These are phyloP conservation scores for Lutjanus campechanus DNA, from an alignment of 2,797 vertebrate species.

Conservation along the genomic window DNA sequence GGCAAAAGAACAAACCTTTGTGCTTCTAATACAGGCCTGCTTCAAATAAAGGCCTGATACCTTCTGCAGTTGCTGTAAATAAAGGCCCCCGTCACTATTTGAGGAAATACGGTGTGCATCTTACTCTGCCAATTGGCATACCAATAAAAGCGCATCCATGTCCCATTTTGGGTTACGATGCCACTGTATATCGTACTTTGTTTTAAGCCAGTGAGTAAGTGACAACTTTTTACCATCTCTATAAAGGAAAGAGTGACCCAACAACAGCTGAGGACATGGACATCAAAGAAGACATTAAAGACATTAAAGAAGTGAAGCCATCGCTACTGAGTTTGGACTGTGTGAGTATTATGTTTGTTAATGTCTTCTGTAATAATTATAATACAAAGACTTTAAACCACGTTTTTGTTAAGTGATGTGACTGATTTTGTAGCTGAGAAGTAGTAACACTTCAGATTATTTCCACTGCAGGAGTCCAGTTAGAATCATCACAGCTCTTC, in stretches of 20 bases:
- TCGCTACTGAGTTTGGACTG: not conserved
- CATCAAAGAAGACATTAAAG: not conserved
- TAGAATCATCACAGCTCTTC: too few species aligned
- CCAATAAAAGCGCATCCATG: too few species aligned
- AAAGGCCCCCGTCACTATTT: too few species aligned
- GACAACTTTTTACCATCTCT: not conserved
- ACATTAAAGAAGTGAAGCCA: constrained; percentile 20
- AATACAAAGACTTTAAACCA: not conserved
- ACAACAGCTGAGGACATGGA: not conserved
- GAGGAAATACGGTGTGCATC: too few species aligned
- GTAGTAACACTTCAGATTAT: not conserved
- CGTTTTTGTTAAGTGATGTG: not conserved
- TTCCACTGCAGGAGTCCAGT: not conserved
- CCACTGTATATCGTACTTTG: too few species aligned
- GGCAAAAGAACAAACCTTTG: too few species aligned
- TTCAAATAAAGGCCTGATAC: too few species aligned
- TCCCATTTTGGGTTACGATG: too few species aligned
- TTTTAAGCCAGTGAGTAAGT: not conserved
- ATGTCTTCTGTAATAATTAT: not conserved
- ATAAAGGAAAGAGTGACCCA: constrained; percentile 1
- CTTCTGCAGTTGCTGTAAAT: too few species aligned
- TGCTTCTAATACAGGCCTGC: too few species aligned
- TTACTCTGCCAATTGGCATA: too few species aligned
- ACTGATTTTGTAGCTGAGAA: not conserved
- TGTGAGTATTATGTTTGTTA: constrained; percentile 46